Percentiles rank a stretch among this genome's conserved stretches.
phyloP scores from a whole-genome alignment of 1,140 invertebrate species.

The Argopecten irradians region DNA sequence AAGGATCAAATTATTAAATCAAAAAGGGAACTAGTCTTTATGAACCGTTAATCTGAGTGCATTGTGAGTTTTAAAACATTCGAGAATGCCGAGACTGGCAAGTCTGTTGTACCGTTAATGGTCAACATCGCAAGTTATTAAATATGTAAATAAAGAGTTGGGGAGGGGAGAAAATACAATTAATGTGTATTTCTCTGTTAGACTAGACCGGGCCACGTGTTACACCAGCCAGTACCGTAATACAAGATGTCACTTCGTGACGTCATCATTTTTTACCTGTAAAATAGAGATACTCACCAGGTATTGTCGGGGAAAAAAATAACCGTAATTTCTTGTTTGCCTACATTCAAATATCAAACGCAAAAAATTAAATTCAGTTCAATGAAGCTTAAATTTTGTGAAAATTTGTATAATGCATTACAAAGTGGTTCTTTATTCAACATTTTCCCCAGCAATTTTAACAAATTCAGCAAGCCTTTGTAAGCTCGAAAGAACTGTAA shows the following conservation, averaged over 20 bases:
- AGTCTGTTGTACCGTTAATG: not conserved
- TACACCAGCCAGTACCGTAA: not conserved
- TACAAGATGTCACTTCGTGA: not conserved
- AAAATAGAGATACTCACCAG: not conserved
- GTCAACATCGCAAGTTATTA: slow-evolving; percentile 16
- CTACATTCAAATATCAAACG: not conserved
- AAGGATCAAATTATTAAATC: slow-evolving; percentile 18
- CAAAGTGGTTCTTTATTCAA: slow-evolving; percentile 9
- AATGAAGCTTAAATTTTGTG: slow-evolving; percentile 17
- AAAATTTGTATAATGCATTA: not conserved
- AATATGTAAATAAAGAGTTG: not conserved
- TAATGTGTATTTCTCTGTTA: not conserved
- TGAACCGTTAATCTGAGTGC: not conserved
- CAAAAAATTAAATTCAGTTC: not conserved
- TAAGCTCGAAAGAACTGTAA: not conserved
- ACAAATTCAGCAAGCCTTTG: not conserved
- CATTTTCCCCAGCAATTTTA: slow-evolving; percentile 5
- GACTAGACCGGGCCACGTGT: not conserved
- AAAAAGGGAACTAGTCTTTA: not conserved
- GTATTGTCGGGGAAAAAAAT: not conserved
- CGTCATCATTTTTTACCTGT: not conserved
- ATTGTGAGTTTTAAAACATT: slow-evolving; percentile 19
- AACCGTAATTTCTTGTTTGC: not conserved
- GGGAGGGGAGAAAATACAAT: not conserved
- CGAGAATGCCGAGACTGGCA: not conserved